Percentiles rank a stretch among this genome's conserved stretches.
These are phyloP conservation scores for Eristalis intricaria DNA, from an alignment of 2,888 invertebrate species.

Conservation along the genomic window DNA sequence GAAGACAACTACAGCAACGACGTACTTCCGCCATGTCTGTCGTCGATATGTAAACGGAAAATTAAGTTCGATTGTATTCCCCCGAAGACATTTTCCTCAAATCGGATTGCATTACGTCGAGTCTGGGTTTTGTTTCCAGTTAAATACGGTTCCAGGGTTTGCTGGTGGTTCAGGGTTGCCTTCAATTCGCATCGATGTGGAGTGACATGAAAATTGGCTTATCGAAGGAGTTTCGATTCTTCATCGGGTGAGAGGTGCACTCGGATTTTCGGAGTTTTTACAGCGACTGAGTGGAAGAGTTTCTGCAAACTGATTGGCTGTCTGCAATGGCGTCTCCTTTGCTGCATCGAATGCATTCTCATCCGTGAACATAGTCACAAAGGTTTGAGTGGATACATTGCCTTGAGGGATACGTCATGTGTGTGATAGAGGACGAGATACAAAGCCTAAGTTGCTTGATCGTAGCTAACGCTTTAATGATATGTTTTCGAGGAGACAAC, in stretches of 20 bases:
- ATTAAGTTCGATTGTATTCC: slow-evolving; percentile 16
- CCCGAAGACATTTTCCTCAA: not conserved
- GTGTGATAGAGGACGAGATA: no score
- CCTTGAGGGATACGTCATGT: not conserved
- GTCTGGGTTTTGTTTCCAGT: not conserved
- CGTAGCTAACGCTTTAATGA: no score
- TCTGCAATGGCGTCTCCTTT: not conserved
- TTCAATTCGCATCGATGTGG: not conserved
- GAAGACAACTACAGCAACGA: not conserved
- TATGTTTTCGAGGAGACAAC: no score
- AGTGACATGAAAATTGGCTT: not conserved
- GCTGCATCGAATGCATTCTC: not conserved
- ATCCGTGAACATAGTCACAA: not conserved
- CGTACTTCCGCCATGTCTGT: not conserved
- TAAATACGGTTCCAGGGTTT: not conserved
- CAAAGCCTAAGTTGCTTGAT: no score
- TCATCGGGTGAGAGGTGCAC: not conserved
- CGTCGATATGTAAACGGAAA: slow-evolving; percentile 10
- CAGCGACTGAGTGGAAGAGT: not conserved
- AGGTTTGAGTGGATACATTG: not conserved
- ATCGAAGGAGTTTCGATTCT: not conserved
- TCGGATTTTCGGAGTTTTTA: not conserved
- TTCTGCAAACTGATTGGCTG: not conserved
- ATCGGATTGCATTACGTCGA: slow-evolving; percentile 1
- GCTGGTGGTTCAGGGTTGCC: not conserved